Conservation (phyloP, 1,140 invertebrate species). For the Papilio polytes region DNA sequence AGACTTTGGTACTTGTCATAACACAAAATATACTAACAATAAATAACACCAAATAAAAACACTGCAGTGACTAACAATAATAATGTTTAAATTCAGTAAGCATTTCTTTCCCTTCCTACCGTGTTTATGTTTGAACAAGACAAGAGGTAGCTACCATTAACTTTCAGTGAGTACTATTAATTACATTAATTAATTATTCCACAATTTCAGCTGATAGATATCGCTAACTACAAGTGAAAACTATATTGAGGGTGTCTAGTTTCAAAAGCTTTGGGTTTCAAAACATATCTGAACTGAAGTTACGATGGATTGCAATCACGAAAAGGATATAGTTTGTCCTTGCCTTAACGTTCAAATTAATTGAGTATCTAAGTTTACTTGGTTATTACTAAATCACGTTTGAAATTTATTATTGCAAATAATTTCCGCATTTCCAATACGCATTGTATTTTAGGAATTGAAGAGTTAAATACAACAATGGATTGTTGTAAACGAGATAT, state of each 20-base stretch:
- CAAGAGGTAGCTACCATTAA: not conserved
- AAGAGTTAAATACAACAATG: conserved; percentile 39
- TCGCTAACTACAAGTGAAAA: not conserved
- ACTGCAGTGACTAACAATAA: not conserved
- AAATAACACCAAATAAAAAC: conserved; percentile 6
- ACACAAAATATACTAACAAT: not conserved
- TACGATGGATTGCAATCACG: not conserved
- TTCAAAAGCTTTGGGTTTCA: not conserved
- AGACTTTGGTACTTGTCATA: not conserved
- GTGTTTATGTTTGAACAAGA: not conserved
- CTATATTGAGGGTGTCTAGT: not conserved
- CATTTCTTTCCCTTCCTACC: not conserved
- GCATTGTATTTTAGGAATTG: not conserved
- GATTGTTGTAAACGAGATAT: not conserved
- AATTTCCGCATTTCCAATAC: conserved; percentile 4
- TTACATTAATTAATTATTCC: not conserved
- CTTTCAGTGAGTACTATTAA: too few species aligned
- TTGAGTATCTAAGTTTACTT: not conserved
- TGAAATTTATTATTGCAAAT: not conserved
- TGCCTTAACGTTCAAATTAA: not conserved
- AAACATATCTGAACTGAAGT: not conserved
- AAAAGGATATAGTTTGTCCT: not conserved
- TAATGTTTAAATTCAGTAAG: not conserved
- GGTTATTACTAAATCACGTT: not conserved
- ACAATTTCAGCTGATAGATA: not conserved